phyloP scores from a whole-genome alignment of 2,888 invertebrate species.

The Malthinus seriepunctatus region DNA sequence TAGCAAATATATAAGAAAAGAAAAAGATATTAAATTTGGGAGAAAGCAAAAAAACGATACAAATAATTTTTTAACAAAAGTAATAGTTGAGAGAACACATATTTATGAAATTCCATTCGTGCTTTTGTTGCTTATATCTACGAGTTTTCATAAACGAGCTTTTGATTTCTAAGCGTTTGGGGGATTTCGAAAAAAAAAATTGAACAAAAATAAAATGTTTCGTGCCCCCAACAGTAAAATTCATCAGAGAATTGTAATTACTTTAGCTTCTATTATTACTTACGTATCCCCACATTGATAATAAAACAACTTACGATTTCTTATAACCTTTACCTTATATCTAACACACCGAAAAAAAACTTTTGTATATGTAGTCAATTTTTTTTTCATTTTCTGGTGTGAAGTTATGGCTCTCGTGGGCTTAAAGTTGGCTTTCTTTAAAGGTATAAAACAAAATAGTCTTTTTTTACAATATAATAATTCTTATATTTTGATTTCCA shows the following conservation, averaged over 20 bases:
- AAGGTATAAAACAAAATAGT: slow-evolving; percentile 42
- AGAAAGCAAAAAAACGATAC: neutral
- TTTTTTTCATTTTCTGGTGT: slow-evolving; percentile 38
- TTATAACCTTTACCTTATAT: slow-evolving; percentile 27
- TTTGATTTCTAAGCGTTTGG: slow-evolving; percentile 48
- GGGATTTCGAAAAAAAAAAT: slow-evolving; percentile 41
- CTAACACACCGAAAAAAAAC: slow-evolving; percentile 24
- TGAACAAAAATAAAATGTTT: slow-evolving; percentile 13
- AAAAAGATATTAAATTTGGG: neutral
- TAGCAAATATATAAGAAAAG: no score
- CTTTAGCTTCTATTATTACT: slow-evolving; percentile 34
- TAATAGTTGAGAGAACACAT: slow-evolving; percentile 14
- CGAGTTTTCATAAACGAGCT: slow-evolving; percentile 46
- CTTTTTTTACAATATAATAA: slow-evolving; percentile 33
- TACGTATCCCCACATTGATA: slow-evolving; percentile 37
- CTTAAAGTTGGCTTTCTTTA: slow-evolving; percentile 29
- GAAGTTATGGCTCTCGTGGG: slow-evolving; percentile 38
- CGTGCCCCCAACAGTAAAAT: slow-evolving; percentile 34
- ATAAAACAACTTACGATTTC: slow-evolving; percentile 35
- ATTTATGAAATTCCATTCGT: slow-evolving; percentile 44
- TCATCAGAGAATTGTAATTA: slow-evolving; percentile 39
- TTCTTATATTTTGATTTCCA: slow-evolving; percentile 2
- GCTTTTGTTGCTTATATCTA: slow-evolving; percentile 30
- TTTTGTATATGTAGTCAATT: slow-evolving; percentile 40
- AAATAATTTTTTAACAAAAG: slow-evolving; percentile 15